Conservation (phyloP, 1,140 invertebrate species). For the Diorhabda sublineata region DNA sequence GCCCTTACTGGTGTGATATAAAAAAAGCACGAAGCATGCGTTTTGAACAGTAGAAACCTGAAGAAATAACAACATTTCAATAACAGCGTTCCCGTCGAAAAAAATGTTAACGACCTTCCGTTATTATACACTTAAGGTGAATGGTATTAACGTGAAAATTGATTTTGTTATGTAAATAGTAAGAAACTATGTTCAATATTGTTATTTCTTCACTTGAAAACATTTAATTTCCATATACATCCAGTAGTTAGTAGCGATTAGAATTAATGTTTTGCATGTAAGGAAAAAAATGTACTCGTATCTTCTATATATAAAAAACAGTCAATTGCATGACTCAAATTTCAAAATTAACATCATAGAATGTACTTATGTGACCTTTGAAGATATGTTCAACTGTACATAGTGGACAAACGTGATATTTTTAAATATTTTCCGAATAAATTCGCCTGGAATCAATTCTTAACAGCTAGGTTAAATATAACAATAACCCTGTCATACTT, state of each 20-base stretch:
- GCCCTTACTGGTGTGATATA: constrained; percentile 18
- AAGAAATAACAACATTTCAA: constrained; percentile 18
- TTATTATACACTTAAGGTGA: no score
- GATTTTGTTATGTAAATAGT: constrained; percentile 1
- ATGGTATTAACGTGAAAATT: not conserved
- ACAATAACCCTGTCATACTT: no score
- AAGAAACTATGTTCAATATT: constrained; percentile 8
- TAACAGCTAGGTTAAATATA: no score
- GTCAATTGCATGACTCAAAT: no score
- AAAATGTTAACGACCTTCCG: no score
- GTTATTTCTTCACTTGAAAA: constrained; percentile 19
- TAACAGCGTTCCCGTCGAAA: no score
- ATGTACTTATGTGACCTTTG: no score
- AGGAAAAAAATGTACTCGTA: not conserved
- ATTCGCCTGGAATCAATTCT: no score
- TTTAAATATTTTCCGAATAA: no score
- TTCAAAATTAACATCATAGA: no score
- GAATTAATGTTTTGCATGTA: constrained; percentile 2
- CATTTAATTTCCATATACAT: not conserved
- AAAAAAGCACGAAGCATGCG: constrained; percentile 62
- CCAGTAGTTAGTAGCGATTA: constrained; percentile 2
- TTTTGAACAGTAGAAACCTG: constrained; percentile 26
- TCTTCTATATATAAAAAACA: not conserved
- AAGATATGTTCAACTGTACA: no score
- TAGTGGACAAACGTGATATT: no score